Base-by-base conservation (phyloP, 2,797 vertebrate genomes). In the Gephyroberyx darwinii region DNA sequence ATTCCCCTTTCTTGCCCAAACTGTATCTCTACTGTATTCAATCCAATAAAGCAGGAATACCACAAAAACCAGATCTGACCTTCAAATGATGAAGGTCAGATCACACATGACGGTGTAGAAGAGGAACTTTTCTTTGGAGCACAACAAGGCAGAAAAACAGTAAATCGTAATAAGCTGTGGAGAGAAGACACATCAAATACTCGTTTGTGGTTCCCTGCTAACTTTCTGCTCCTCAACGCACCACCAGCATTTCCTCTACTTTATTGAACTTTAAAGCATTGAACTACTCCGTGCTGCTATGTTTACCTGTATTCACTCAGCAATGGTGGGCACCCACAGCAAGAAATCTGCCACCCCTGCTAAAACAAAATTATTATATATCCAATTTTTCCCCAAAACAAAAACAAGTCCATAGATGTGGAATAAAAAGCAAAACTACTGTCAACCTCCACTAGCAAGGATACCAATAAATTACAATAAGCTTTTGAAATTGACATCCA, bases 231-330 rank as follows among this genome's bases (percentile, higher is more conserved):
- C 59, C 60, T 55, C 2, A 2, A 52, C 30, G 19, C 70, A 58
- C 56, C 58, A 65, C 58, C 74, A 62, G 77, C 17, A 37, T 74
- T 69, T 71, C 56, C 77, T 80, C 59, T 3, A 3, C 74, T 53
- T 54, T 33, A 61, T 0, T 61, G 64, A 82, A 69, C 43, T 39
- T 71, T 71, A 74, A 65, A 74, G 65, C 58, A 13, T 54, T 33
- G 54, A 74, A 55, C 73, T 65, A 1, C 30, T 59, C n/a, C 0
- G 22, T 0, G 5, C 53, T 55, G 48, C 0, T 74, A n/a, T 7
- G 48, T 64, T 71, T 41, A 77, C 65, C 54, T 43, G 22, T 17
- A 31, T 55, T 61, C 58, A 66, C 20, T 65, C 39, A 56, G 55
- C 39, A 16, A 43, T 0, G 1, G 31, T 20, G 52, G 48, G 10